Evolutionary conservation across 2,113 vertebrate species (phyloP).

Genomic region (Mionectes macconnelli): DNA sequence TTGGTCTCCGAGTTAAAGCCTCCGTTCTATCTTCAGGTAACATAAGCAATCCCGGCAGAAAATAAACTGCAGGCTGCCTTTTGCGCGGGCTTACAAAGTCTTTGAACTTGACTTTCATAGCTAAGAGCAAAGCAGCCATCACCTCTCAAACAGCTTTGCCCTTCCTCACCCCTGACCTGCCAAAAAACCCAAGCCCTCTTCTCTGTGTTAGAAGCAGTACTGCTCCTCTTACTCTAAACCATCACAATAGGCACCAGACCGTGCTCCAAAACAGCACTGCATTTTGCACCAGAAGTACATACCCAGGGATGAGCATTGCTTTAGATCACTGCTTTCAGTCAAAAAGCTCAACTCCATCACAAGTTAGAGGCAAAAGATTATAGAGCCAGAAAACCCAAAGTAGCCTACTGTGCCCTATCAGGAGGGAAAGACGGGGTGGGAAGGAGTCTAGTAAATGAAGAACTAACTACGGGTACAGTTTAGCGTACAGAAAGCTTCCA

Average conservation of each 20-base stretch:
- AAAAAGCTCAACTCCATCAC: no score
- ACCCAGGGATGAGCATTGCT: no score
- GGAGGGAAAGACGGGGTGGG: background rate
- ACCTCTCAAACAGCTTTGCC: background rate
- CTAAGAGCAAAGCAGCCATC: background rate
- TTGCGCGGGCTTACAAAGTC: background rate
- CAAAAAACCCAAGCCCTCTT: background rate
- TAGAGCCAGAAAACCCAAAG: no score
- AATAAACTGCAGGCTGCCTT: background rate
- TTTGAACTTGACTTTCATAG: background rate
- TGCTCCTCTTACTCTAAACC: background rate
- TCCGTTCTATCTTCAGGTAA: background rate
- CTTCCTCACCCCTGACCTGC: background rate
- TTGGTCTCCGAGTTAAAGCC: background rate
- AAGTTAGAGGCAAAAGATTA: no score
- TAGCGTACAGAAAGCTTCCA: background rate
- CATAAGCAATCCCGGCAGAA: background rate
- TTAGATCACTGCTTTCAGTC: no score
- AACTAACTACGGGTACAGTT: background rate
- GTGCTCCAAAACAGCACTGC: background rate
- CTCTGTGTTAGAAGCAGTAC: background rate
- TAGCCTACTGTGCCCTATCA: background rate
- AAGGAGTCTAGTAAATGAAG: background rate
- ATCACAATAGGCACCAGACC: background rate
- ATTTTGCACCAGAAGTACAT: background rate